Base-by-base conservation (phyloP, 2,888 invertebrate genomes). In the Drosophila demipolita region DNA sequence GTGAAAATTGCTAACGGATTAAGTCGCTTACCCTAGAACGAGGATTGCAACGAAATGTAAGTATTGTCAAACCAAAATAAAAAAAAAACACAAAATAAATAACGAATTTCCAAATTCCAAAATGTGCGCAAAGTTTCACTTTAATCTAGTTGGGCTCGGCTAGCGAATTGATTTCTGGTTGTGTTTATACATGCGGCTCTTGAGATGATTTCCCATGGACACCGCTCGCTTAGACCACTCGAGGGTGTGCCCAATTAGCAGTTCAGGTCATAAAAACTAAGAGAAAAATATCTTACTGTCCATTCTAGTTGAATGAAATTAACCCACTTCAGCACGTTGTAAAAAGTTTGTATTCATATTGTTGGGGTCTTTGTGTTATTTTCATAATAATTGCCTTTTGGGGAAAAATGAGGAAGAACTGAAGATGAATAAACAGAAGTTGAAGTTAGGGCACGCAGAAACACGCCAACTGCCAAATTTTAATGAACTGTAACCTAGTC, bases 251-350 rank as follows among this genome's bases (percentile, higher is more conserved):
- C 87, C 89, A 87, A 87, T 87, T 87, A 87, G 84, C 75, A 61
- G 60, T 57, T 69, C 8, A 23, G 75, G 32, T 49, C 75, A 76
- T 85, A 78, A 83, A 80, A 75, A 60, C 65, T 23, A 52, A 17
- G 11, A 63, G 58, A 61, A n/a, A 48, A 54, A 58, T 6, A 32
- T 17, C 33, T 49, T 17, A 6, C 78, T 68, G 70, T 77, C 73
- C 75, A 82, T 87, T 87, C 78, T 87, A 89, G 89, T 85, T 87
- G 85, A 89, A 87, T 87, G 78, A 79, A 80, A 87, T 87, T 87
- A 87, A 89, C 87, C 87, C 76, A 85, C 67, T 85, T 87, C 74
- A 71, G 67, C 82, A 63, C 75, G 66, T 50, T 72, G 72, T 75
- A 70, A 82, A 80, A 80, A 73, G 45, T 54, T 65, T 57, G 53